Evolutionary conservation across 2,797 vertebrate genomes (phyloP).

Genomic region (Huso huso): DNA sequence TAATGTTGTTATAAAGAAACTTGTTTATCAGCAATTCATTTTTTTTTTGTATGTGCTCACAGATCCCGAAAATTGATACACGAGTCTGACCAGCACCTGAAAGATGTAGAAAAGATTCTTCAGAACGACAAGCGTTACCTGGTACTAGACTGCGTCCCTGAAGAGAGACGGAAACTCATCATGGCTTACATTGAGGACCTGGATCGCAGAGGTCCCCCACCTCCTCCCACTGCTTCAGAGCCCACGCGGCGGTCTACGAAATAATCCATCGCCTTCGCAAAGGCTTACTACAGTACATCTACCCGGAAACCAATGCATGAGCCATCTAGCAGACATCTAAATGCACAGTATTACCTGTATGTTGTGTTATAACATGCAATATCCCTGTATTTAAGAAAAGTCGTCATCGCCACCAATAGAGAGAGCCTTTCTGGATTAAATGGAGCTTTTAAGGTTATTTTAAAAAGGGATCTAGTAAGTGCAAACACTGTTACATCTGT

Average conservation of each 20-base stretch:
- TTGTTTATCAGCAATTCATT: not conserved
- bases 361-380: slow-evolving; percentile 6
- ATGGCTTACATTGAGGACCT: slow-evolving; percentile 95
- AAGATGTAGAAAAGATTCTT: slow-evolving; percentile 90
- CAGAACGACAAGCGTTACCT: slow-evolving; percentile 97
- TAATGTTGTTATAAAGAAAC: not conserved
- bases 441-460: no score
- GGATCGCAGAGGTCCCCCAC: slow-evolving; percentile 64
- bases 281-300: not conserved
- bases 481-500: slow-evolving; percentile 21
- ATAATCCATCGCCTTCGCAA: no score
- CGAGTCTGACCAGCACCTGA: slow-evolving; percentile 95
- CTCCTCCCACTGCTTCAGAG: slow-evolving; percentile 76
- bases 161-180: slow-evolving; percentile 91
- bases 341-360: slow-evolving; percentile 42
- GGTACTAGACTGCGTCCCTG: slow-evolving; percentile 92
- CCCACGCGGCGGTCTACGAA: no score
- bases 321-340: slow-evolving; percentile 59
- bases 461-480: slow-evolving; percentile 1
- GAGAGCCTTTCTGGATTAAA: not conserved
- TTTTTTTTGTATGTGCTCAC: slow-evolving; percentile 18
- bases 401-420: not conserved
- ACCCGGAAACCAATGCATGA: slow-evolving; percentile 66
- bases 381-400: not conserved
- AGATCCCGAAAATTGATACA: slow-evolving; percentile 95